Conservation (phyloP, 2,888 invertebrate species). For the Idaea biselata region DNA sequence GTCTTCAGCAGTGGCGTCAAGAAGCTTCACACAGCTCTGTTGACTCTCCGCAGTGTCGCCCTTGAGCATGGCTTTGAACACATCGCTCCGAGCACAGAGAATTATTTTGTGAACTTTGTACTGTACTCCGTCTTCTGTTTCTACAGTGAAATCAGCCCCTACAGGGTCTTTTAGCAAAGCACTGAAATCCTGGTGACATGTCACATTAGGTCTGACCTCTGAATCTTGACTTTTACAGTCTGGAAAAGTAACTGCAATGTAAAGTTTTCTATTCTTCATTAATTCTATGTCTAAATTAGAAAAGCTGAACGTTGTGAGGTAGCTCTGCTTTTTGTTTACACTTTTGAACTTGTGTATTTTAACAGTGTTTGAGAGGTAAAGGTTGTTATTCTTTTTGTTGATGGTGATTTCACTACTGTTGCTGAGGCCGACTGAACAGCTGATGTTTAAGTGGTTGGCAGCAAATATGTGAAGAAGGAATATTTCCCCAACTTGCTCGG, state of each 20-base stretch:
- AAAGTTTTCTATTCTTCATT: conserved; percentile 53
- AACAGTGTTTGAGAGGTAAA: conserved; percentile 35
- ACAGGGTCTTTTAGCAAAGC: conserved; percentile 57
- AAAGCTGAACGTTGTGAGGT: conserved; percentile 61
- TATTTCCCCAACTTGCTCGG: conserved; percentile 50
- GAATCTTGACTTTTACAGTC: conserved; percentile 5
- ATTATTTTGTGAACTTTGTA: conserved; percentile 62
- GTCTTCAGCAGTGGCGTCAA: conserved; percentile 61
- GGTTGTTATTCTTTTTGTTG: conserved; percentile 46
- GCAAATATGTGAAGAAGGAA: conserved; percentile 64
- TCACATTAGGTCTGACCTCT: conserved; percentile 6
- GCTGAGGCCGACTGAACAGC: conserved; percentile 49
- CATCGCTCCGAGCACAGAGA: conserved; percentile 61
- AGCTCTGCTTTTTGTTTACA: conserved; percentile 24
- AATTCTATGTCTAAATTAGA: conserved; percentile 54
- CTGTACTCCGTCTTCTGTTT: conserved; percentile 59
- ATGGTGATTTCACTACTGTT: conserved; percentile 41
- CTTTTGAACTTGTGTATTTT: conserved; percentile 10
- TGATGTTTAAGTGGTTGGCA: conserved; percentile 46
- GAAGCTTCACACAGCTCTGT: conserved; percentile 57
- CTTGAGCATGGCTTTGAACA: conserved; percentile 72
- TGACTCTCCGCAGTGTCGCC: conserved; percentile 68
- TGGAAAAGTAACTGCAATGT: conserved; percentile 50
- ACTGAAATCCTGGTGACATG: conserved; percentile 52
- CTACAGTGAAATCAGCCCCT: conserved; percentile 64